Base-by-base conservation (phyloP, 1,140 invertebrate genomes). In the Holcopasites calliopsidis region DNA sequence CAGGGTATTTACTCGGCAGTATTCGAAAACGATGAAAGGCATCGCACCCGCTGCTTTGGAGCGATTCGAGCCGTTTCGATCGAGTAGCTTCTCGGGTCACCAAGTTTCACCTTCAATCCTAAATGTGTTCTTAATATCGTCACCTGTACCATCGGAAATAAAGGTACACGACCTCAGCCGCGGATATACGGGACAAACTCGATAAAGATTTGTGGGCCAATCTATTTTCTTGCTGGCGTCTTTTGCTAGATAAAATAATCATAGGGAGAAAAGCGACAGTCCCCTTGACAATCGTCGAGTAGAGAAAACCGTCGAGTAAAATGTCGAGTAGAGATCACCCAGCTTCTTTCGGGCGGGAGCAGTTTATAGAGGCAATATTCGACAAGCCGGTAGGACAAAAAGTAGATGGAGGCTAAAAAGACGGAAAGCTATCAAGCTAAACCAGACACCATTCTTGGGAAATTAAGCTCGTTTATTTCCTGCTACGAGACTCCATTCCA, bases 291-390 rank as follows among this genome's bases (percentile, higher is more conserved):
- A n/a, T n/a, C n/a, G n/a, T n/a, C 2, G 10, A 61, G 13, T 31
- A 7, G 28, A 35, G 66, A 72, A 47, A 65, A 64, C 61, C 28
- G n/a, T n/a, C n/a, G n/a, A n/a, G n/a, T n/a, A n/a, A n/a, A n/a
- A n/a, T n/a, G n/a, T n/a, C n/a, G n/a, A n/a, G n/a, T n/a, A 26
- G 23, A n/a, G 38, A 13, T 26, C 28, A 54, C 42, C 4, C 13
- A 31, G 10, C 2, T 47, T 50, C 21, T 40, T 77, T 23, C 42
- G 0, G 3, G 8, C 23, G 28, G 40, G 28, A 26, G 31, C 42
- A 40, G 75, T 79, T 79, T 80, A 79, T 58, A 40, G 33, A 13
- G 52, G 61, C 61, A 47, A 66, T 69, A 74, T 64, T 80, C 70
- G 62, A 16, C 49, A 40, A 62, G n/a, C 21, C 13, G 11, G 0